Evolutionary conservation across 2,113 vertebrate genomes (phyloP).

Genomic region (Pluvialis apricaria): DNA sequence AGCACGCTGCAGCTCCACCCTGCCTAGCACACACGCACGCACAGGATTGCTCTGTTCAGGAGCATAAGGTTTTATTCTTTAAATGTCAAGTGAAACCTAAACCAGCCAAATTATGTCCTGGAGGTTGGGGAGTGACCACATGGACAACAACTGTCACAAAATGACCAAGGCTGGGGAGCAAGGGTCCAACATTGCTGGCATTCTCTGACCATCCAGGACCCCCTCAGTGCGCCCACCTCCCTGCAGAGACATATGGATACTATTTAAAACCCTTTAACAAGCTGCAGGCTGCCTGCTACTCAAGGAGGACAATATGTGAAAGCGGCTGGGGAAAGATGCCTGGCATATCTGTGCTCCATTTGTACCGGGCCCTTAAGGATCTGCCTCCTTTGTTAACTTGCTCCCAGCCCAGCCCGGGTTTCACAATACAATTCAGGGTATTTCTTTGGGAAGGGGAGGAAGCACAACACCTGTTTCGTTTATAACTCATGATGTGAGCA

Average conservation of each 20-base stretch:
- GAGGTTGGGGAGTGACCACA: conserved; percentile 9
- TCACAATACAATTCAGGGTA: background rate
- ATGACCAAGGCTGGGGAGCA: conserved; percentile 6
- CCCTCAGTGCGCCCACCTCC: conserved; percentile 32
- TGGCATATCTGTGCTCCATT: conserved; percentile 39
- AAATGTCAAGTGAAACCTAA: conserved; percentile 65
- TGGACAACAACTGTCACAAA: conserved; percentile 66
- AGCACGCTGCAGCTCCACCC: background rate
- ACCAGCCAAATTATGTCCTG: conserved; percentile 41
- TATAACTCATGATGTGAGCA: background rate
- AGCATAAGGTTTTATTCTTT: conserved; percentile 46
- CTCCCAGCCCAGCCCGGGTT: background rate
- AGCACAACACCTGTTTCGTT: background rate
- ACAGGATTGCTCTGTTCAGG: background rate
- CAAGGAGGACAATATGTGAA: conserved; percentile 27
- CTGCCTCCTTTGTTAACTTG: background rate
- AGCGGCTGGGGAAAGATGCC: conserved; percentile 58
- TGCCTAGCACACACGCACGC: fast-evolving
- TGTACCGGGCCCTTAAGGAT: conserved; percentile 10
- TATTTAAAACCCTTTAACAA: conserved; percentile 75
- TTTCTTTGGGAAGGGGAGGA: conserved; percentile 1
- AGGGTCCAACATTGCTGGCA: conserved; percentile 67
- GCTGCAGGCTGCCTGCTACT: conserved; percentile 62
- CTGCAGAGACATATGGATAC: conserved; percentile 66
- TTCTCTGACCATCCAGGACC: conserved; percentile 59